Evolutionary conservation across 1,140 invertebrate species (phyloP).

Genomic region (Aethina tumida): DNA sequence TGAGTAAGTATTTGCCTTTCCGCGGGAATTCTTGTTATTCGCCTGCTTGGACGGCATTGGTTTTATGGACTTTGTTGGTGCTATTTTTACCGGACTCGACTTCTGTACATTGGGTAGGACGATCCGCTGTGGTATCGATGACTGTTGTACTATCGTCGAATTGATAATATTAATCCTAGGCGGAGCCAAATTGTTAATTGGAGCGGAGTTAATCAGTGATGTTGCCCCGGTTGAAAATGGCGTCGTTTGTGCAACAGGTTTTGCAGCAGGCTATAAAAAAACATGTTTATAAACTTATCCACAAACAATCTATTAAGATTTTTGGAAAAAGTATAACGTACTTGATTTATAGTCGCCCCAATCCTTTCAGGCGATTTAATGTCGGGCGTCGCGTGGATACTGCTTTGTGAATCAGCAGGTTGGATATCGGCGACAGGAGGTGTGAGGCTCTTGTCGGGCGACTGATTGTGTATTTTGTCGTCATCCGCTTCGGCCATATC

Average conservation of each 20-base stretch:
- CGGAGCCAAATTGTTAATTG: slow-evolving; percentile 29
- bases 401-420: slow-evolving; percentile 33
- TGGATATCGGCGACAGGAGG: slow-evolving; percentile 38
- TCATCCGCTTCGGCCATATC: slow-evolving; percentile 10
- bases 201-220: slow-evolving; percentile 31
- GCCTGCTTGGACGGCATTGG: slow-evolving; percentile 38
- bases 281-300: too few relatives aligned
- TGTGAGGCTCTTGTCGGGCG: slow-evolving; percentile 27
- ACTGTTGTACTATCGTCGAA: slow-evolving; percentile 27
- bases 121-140: slow-evolving; percentile 36
- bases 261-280: slow-evolving; percentile 36
- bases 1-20: slow-evolving; percentile 29
- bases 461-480: slow-evolving; percentile 14
- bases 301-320: too few relatives aligned
- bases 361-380: slow-evolving; percentile 25
- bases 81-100: slow-evolving; percentile 37
- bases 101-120: slow-evolving; percentile 35
- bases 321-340: slow-evolving; percentile 3
- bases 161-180: slow-evolving; percentile 35
- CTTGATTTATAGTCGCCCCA: slow-evolving; percentile 3
- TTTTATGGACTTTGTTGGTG: slow-evolving; percentile 42
- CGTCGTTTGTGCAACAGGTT: slow-evolving; percentile 30
- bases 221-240: slow-evolving; percentile 26
- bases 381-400: slow-evolving; percentile 22
- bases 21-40: slow-evolving; percentile 30